Evolutionary conservation across 37 sponge, comb jelly and placozoan species (phyloP).

Genomic region (Halisarca cf. caerulea): DNA sequence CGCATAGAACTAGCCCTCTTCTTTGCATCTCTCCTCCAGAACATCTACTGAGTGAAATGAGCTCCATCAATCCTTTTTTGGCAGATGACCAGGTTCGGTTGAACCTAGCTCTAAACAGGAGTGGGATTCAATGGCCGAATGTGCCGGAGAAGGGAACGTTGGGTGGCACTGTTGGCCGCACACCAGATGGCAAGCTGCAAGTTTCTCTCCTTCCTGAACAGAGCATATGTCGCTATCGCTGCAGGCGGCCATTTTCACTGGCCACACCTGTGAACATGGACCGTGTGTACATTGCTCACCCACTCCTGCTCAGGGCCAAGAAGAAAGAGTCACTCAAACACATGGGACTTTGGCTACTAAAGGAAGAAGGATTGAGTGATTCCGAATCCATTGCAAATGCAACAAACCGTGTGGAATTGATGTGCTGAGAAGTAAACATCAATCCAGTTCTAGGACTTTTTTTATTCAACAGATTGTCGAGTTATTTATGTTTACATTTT

Average conservation of each 20-base stretch:
- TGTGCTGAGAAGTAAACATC: no score
- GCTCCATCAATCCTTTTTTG: not conserved
- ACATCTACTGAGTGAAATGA: not conserved
- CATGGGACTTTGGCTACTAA: not conserved
- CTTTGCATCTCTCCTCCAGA: not conserved
- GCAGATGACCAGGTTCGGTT: constrained; percentile 11
- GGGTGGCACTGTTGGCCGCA: not conserved
- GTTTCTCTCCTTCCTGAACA: not conserved
- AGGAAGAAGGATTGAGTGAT: not conserved
- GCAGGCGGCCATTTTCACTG: not conserved
- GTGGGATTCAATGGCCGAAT: not conserved
- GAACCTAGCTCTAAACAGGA: constrained; percentile 2
- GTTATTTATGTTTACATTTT: no score
- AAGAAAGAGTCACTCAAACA: not conserved
- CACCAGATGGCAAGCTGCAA: not conserved
- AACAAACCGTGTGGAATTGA: no score
- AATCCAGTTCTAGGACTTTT: no score
- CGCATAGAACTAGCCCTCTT: not conserved
- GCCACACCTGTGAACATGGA: not conserved
- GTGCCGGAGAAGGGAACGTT: not conserved
- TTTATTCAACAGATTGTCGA: no score
- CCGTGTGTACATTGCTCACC: not conserved
- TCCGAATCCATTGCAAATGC: not conserved
- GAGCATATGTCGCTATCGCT: not conserved
- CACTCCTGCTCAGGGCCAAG: not conserved